Conservation (phyloP, 37 sponge, comb jelly and placozoan genomes). For the Theonella swinhoei region DNA sequence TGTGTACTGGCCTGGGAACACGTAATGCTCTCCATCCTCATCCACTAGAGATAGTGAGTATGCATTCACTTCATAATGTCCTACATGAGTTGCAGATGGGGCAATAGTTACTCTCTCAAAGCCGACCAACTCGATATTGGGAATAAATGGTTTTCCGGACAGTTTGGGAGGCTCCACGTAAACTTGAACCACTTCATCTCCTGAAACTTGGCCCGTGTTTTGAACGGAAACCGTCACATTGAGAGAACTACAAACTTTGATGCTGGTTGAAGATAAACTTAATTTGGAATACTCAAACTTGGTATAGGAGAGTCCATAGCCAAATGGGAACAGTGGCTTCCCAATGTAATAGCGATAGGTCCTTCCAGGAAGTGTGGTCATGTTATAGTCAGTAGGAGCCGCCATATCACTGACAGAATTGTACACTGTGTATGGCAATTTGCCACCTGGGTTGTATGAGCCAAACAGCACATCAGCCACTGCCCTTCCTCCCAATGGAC, state of each 20-base stretch:
- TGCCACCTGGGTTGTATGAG: conserved; percentile 57
- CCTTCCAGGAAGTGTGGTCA: conserved; percentile 42
- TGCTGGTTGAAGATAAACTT: not conserved
- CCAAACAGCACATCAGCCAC: conserved; percentile 72
- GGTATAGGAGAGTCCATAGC: conserved; percentile 62
- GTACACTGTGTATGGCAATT: conserved; percentile 52
- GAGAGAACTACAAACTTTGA: not conserved
- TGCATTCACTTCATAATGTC: conserved; percentile 28
- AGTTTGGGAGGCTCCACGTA: conserved; percentile 41
- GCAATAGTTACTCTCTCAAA: conserved; percentile 29
- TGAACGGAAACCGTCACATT: not conserved
- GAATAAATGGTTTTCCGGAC: conserved; percentile 14
- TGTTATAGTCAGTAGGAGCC: conserved; percentile 32
- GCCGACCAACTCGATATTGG: conserved; percentile 52
- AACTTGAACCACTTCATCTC: conserved; percentile 68
- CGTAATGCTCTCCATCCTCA: conserved; percentile 34
- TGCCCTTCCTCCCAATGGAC: conserved; percentile 64
- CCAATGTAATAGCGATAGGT: conserved; percentile 55
- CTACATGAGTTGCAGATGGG: not conserved
- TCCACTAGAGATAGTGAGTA: conserved; percentile 58
- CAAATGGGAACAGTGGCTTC: conserved; percentile 45
- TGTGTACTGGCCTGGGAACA: conserved; percentile 58
- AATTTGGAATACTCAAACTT: conserved; percentile 26
- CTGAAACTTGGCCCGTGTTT: not conserved
- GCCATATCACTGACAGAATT: conserved; percentile 14